Evolutionary conservation across 2,113 vertebrate genomes (phyloP).

Genomic region (Haemorhous mexicanus): DNA sequence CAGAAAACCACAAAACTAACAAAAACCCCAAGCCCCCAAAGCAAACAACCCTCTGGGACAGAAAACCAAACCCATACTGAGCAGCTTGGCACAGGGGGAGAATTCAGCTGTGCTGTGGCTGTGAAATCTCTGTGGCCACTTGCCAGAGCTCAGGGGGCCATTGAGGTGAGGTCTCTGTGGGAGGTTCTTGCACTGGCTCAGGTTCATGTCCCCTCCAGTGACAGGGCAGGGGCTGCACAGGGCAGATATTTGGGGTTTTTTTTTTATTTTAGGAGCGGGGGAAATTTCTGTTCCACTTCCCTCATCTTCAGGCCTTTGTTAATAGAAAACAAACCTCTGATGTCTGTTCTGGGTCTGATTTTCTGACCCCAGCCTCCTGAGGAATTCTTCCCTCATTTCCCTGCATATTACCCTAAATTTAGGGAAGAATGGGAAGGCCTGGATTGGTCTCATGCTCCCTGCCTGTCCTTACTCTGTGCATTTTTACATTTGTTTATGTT

Average conservation of each 20-base stretch:
- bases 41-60: neutral
- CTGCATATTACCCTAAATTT: neutral
- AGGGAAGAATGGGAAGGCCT: neutral
- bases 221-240: neutral
- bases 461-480: neutral
- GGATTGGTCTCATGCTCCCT: neutral
- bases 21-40: neutral
- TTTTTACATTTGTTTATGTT: neutral
- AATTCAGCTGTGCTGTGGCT: neutral
- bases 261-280: neutral
- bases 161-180: neutral
- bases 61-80: fast-evolving
- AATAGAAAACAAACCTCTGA: neutral
- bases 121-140: neutral
- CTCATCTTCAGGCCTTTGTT: neutral
- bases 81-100: neutral
- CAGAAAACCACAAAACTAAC: neutral
- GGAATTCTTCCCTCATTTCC: neutral
- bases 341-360: neutral
- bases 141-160: neutral
- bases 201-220: neutral
- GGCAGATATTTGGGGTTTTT: neutral
- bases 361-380: neutral
- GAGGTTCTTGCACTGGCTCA: neutral
- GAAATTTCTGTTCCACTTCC: neutral